Percentiles rank a stretch among this genome's conserved stretches.
Evolutionary conservation across 37 sponge, comb jelly and placozoan genomes (phyloP).

Genomic region (Petrosia ficiformis): DNA sequence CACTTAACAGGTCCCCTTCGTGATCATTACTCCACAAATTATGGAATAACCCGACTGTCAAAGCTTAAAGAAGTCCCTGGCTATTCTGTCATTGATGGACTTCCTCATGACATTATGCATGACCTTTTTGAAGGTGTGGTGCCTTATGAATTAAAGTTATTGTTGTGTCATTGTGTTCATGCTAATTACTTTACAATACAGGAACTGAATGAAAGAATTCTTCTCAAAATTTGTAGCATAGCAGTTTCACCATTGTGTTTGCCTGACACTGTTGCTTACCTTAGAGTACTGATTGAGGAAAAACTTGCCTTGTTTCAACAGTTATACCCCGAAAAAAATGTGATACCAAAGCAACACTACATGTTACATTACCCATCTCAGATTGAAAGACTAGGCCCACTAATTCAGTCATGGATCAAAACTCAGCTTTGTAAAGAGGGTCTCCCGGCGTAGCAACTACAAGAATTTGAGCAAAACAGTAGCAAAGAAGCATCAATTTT

Average conservation of each 20-base stretch:
- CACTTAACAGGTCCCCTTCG: neutral
- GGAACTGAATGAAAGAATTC: neutral
- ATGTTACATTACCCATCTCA: conserved; percentile 46
- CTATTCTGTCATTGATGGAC: conserved; percentile 7
- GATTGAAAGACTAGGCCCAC: conserved; percentile 23
- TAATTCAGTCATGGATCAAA: conserved; percentile 37
- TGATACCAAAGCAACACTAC: conserved; percentile 53
- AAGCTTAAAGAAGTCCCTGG: conserved; percentile 12
- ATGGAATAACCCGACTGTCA: conserved; percentile 14
- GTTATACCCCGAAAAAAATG: conserved; percentile 2
- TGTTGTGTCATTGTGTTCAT: neutral
- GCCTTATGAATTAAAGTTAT: conserved; percentile 81
- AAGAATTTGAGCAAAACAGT: conserved; percentile 29
- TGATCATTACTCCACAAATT: neutral
- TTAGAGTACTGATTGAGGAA: neutral
- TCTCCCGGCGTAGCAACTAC: conserved; percentile 21
- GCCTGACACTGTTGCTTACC: neutral
- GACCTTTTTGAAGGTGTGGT: conserved; percentile 91
- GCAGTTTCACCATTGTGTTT: neutral
- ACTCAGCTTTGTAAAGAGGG: conserved; percentile 14
- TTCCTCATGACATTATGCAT: conserved; percentile 41
- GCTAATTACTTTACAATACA: conserved; percentile 1
- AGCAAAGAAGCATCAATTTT: conserved; percentile 24
- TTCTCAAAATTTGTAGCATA: conserved; percentile 5
- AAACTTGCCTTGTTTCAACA: neutral